A percentile compares a stretch with the other conserved stretches of the same genome.
Evolutionary conservation across 2,888 invertebrate genomes (phyloP).

Genomic region (Cosmia trapezina): DNA sequence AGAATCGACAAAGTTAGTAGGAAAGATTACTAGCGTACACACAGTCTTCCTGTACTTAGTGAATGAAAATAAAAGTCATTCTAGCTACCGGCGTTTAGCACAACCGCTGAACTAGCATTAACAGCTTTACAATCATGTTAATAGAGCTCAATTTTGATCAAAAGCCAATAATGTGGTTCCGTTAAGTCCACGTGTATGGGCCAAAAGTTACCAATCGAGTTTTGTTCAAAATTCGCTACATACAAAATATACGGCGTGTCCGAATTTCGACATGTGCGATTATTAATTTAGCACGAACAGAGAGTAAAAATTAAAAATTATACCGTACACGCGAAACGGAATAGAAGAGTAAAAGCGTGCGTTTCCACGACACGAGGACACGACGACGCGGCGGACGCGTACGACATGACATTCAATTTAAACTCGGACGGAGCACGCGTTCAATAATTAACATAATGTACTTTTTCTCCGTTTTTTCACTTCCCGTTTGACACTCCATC

Average conservation of each 20-base stretch:
- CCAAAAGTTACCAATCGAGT: constrained; percentile 62
- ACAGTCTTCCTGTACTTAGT: constrained; percentile 58
- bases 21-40: constrained; percentile 60
- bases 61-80: constrained; percentile 65
- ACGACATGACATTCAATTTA: constrained; percentile 89
- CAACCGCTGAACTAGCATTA: constrained; percentile 34
- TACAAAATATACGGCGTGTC: constrained; percentile 57
- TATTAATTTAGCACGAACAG: constrained; percentile 66
- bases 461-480: constrained; percentile 90
- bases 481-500: constrained; percentile 91
- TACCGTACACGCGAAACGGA: constrained; percentile 71
- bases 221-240: constrained; percentile 61
- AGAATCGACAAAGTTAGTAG: constrained; percentile 55
- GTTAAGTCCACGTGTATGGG: constrained; percentile 46
- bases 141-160: constrained; percentile 56
- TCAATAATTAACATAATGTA: constrained; percentile 90
- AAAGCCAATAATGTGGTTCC: constrained; percentile 47
- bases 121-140: constrained; percentile 11
- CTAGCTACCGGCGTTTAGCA: constrained; percentile 56
- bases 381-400: constrained; percentile 71
- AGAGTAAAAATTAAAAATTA: constrained; percentile 74
- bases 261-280: constrained; percentile 65
- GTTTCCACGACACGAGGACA: constrained; percentile 73
- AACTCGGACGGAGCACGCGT: constrained; percentile 86
- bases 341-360: constrained; percentile 75